Conservation (phyloP, 2,113 vertebrate species). For the Chionodraco myersi region DNA sequence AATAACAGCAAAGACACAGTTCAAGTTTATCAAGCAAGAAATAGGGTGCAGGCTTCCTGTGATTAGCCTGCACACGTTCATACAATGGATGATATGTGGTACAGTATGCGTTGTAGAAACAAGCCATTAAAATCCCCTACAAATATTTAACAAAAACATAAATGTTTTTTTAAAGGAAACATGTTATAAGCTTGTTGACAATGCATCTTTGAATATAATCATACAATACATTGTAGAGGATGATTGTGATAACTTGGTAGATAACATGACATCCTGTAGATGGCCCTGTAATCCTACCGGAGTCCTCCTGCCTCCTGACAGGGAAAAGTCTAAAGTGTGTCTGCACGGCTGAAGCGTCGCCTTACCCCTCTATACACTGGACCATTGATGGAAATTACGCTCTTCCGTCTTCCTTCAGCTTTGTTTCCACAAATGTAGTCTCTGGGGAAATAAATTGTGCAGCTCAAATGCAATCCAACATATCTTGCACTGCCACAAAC, state of each 20-base stretch:
- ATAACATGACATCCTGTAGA: slow-evolving; percentile 33
- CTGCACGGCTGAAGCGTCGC: slow-evolving; percentile 49
- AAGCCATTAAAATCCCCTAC: no score
- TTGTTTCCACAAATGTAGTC: not conserved
- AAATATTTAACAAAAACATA: no score
- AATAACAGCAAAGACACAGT: no score
- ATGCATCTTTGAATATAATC: not conserved
- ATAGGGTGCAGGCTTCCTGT: no score
- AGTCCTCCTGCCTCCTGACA: slow-evolving; percentile 42
- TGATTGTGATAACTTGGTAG: not conserved
- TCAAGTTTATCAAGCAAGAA: no score
- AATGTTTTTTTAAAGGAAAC: not conserved
- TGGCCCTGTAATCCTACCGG: slow-evolving; percentile 48
- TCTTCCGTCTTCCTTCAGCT: not conserved
- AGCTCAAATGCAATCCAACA: not conserved
- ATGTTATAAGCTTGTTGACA: not conserved
- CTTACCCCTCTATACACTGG: slow-evolving; percentile 56
- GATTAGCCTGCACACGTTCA: no score
- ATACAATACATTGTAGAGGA: not conserved
- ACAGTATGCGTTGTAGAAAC: no score
- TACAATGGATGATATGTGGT: no score
- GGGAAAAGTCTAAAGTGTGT: slow-evolving; percentile 38
- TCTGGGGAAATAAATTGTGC: slow-evolving; percentile 10
- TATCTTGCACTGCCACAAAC: slow-evolving; percentile 56
- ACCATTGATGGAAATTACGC: slow-evolving; percentile 38